Percentiles rank a stretch among this genome's conserved stretches.
phyloP scores from a whole-genome alignment of 2,888 invertebrate genomes.

The Merodon equestris region DNA sequence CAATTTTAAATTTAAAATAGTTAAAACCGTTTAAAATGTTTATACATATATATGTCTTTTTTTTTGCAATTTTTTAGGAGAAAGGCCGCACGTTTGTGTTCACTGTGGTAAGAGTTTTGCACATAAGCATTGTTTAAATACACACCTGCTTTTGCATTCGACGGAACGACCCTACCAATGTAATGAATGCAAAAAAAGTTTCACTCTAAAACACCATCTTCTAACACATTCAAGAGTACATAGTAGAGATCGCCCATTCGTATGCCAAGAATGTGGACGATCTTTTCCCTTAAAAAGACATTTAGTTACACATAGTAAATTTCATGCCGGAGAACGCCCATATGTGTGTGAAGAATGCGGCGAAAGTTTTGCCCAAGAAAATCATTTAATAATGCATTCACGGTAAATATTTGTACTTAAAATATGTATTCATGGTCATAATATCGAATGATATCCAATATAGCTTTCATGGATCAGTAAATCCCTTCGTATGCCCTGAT shows the following conservation, averaged over 20 bases:
- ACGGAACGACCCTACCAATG: constrained; percentile 91
- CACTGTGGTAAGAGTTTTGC: constrained; percentile 91
- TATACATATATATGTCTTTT: background rate
- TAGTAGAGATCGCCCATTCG: constrained; percentile 89
- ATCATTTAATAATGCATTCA: constrained; percentile 83
- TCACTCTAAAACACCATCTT: constrained; percentile 90
- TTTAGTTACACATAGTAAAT: constrained; percentile 91
- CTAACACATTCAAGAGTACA: constrained; percentile 89
- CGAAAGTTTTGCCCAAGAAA: constrained; percentile 94
- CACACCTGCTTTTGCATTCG: constrained; percentile 89
- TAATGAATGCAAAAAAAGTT: constrained; percentile 91
- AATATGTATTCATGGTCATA: constrained; percentile 12
- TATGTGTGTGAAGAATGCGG: constrained; percentile 93
- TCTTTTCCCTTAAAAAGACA: constrained; percentile 90
- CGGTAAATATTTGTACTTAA: constrained; percentile 72
- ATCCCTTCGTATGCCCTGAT: constrained; percentile 95
- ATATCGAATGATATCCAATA: background rate
- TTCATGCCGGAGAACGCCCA: constrained; percentile 91
- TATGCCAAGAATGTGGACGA: constrained; percentile 90
- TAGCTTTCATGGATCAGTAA: constrained; percentile 95
- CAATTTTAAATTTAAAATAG: background rate
- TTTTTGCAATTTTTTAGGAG: constrained; percentile 79
- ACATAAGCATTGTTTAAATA: constrained; percentile 90
- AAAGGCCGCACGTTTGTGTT: constrained; percentile 87
- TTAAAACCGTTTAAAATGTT: constrained; percentile 4